phyloP scores from a whole-genome alignment of 2,888 invertebrate species.

The Caenorhabditis macrosperma region DNA sequence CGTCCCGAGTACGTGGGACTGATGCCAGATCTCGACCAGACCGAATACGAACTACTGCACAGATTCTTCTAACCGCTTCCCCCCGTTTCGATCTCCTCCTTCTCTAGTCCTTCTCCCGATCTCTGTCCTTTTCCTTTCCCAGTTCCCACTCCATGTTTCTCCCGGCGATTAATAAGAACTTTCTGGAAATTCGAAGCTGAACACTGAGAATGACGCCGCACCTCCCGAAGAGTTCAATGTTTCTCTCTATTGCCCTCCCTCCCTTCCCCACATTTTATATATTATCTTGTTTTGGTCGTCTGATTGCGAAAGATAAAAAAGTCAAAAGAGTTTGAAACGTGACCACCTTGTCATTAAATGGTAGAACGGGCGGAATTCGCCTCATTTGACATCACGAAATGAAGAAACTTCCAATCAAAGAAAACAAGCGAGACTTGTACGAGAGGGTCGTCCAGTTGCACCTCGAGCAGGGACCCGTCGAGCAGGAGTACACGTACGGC shows the following conservation, averaged over 20 bases:
- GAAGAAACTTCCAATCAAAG: conserved; percentile 1
- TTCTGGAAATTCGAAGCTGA: neutral
- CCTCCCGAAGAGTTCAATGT: neutral
- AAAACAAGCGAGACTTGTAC: conserved; percentile 40
- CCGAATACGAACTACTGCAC: conserved; percentile 51
- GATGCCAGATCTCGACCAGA: conserved; percentile 31
- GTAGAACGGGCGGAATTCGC: neutral
- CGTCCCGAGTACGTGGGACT: conserved; percentile 26
- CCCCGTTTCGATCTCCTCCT: conserved; percentile 11
- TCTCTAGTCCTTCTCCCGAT: conserved; percentile 18
- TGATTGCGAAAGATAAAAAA: neutral
- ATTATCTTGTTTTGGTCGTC: conserved; percentile 1
- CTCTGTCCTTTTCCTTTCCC: conserved; percentile 16
- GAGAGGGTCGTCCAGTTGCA: conserved; percentile 50
- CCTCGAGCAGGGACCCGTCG: conserved; percentile 56
- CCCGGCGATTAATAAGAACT: conserved; percentile 1
- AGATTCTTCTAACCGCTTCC: conserved; percentile 29
- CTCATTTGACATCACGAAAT: conserved; percentile 11
- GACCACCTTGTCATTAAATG: neutral
- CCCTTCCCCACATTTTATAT: neutral
- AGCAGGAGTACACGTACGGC: conserved; percentile 55
- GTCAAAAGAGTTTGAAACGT: conserved; percentile 49
- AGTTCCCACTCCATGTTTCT: conserved; percentile 18
- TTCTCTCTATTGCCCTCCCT: neutral
- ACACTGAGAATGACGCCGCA: neutral